These are phyloP conservation scores for Drosophila pegasa DNA, from an alignment of 2,888 invertebrate species.

Conservation along the genomic window DNA sequence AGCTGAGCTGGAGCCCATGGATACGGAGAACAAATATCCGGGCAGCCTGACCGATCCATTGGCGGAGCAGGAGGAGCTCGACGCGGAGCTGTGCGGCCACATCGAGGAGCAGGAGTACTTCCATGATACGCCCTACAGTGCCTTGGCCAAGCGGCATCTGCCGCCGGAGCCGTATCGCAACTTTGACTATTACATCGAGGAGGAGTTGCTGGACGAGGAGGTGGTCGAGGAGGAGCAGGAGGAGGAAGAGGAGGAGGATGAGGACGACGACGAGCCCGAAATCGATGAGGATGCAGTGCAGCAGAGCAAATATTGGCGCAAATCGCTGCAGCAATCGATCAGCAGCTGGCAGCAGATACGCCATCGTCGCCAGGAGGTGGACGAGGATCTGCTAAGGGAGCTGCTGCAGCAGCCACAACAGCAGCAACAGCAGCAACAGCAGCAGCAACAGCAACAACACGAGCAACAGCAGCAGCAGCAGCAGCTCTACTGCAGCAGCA, in stretches of 20 bases:
- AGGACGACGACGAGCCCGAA: neutral
- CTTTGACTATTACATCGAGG: conserved; percentile 78
- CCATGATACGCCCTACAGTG: conserved; percentile 71
- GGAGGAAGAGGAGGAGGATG: neutral
- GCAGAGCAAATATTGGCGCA: conserved; percentile 58
- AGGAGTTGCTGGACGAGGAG: conserved; percentile 32
- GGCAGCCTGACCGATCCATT: conserved; percentile 5
- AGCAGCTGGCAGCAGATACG: conserved; percentile 37
- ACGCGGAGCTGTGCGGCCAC: conserved; percentile 21
- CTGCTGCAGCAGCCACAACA: neutral
- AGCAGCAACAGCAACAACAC: neutral
- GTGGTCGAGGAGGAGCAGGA: conserved; percentile 23
- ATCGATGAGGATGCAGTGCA: neutral
- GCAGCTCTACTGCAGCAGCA: conserved; percentile 11
- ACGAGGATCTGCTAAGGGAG: conserved; percentile 2
- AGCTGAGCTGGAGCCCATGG: conserved; percentile 39
- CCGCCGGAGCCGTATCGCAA: conserved; percentile 81
- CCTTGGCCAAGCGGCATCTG: conserved; percentile 79
- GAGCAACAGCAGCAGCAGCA: conserved; percentile 8
- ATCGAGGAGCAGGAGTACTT: conserved; percentile 63
- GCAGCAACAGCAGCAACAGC: neutral
- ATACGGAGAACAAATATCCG: conserved; percentile 61
- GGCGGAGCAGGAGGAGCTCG: conserved; percentile 31
- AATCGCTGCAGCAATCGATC: conserved; percentile 37
- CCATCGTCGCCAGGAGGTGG: conserved; percentile 5